Base-by-base conservation (phyloP, 1,140 invertebrate genomes). In the Ostrea denselamellosa region DNA sequence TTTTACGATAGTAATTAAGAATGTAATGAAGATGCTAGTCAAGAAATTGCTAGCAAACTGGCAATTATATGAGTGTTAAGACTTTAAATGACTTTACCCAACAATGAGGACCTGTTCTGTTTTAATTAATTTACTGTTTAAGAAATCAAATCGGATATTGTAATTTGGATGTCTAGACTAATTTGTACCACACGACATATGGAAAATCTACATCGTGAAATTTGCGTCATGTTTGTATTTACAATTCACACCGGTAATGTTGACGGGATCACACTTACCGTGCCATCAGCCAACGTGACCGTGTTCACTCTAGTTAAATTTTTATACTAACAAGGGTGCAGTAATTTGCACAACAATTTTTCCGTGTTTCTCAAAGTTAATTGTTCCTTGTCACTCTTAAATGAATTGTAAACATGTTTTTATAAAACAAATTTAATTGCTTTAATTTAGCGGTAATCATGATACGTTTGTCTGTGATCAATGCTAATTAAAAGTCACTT, bases 171-270 rank as follows among this genome's bases (percentile, higher is more conserved):
- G 68, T 71, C 68, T 71, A 71, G 68, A 71, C 68, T 71, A 22
- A 71, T 71, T 71, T 71, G 68, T 71, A 71, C 4, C 0, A 28
- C 68, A 28, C 8, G 68, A 25, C 68, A 71, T 71, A 28, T 28
- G 22, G 8, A 14, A 9, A 25, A 14, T 25, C 28, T 25, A 10
- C 8, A 34, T 28, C 28, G 28, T 25, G 14, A 25, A 71, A 28
- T 71, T 28, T 71, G 28, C 68, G 68, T 71, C 68, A 28, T 71
- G 68, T 28, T 71, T 71, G 68, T 71, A 71, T n/a, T n/a, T 34
- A 71, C 68, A 71, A 28, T 71, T 44, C n/a, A 62, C 58, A 62
- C 14, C 58, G n/a, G n/a, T n/a, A 14, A 62, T 19, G 14, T n/a
- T 71, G 68, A 71, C 68, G 28, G 28, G 68, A 28, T 71, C 68